Evolutionary conservation across 2,888 invertebrate species (phyloP), one percentile per base, ranked within the genome.

Genomic region (Ophraella communa): DNA sequence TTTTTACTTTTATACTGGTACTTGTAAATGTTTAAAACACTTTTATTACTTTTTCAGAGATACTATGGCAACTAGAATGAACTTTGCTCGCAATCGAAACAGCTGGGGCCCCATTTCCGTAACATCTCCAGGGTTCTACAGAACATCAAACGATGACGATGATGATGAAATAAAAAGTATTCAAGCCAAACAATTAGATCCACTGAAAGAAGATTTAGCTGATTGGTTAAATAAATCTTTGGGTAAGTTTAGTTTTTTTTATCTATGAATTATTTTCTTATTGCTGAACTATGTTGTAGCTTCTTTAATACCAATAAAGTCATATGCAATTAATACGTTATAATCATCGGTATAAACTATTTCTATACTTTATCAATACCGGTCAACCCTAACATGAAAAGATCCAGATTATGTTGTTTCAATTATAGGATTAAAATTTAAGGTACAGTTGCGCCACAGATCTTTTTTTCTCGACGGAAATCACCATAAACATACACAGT

Each of bases 211-310:
- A 79, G 94, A 95, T 82, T 83, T 94, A 61, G 92, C 94, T 5
- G 93, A 94, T 74, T 95, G 94, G 94, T 89, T 95, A 68, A 92
- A 92, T 80, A 93, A 91, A 80, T 91, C 90, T 61, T 85, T 94
- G 70, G 91, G 94, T 94, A 79, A 87, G 90, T 86, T n/a, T 33
- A 33, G n/a, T 21, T 21, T 3, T 33, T 33, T n/a, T 33, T 33
- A 35, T 4, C 4, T 3, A n/a, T n/a, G n/a, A n/a, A n/a, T n/a
- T n/a, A n/a, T n/a, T n/a, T n/a, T n/a, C n/a, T n/a, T n/a, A n/a
- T n/a, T n/a, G n/a, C n/a, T n/a, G n/a, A n/a, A n/a, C n/a, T n/a
- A n/a, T n/a, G n/a, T n/a, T n/a, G n/a, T n/a, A n/a, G n/a, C n/a
- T n/a, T n/a, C n/a, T n/a, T n/a, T n/a, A n/a, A n/a, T n/a, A n/a